Evolutionary conservation across 2,113 vertebrate species (phyloP).

Genomic region (Anser cygnoides): DNA sequence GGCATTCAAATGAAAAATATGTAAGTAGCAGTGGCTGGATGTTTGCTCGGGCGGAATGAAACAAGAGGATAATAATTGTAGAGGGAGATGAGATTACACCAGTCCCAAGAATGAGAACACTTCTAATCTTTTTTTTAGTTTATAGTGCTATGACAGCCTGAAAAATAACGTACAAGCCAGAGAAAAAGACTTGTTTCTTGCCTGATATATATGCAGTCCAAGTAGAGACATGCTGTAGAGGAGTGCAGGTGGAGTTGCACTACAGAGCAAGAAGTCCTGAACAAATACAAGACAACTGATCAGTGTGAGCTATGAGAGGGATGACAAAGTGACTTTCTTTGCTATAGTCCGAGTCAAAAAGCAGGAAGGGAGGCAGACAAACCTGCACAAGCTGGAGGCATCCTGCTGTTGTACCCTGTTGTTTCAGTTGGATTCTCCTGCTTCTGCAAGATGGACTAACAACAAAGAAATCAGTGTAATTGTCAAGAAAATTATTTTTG

Average conservation of each 20-base stretch:
- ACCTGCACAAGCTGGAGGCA: not conserved
- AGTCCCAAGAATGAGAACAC: not conserved
- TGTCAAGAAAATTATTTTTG: not conserved
- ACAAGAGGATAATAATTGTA: not conserved
- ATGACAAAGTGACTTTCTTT: not conserved
- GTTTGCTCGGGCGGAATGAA: not conserved
- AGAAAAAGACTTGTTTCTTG: not conserved
- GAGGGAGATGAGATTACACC: not conserved
- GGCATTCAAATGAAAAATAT: not conserved
- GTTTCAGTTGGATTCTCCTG: not conserved
- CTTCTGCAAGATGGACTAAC: not conserved
- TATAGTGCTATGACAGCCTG: not conserved
- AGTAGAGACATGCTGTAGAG: not conserved
- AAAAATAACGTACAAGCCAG: not conserved
- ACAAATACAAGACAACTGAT: not conserved
- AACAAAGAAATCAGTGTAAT: constrained; percentile 1
- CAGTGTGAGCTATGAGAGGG: not conserved
- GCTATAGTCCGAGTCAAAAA: not conserved
- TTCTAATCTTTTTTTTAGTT: not conserved
- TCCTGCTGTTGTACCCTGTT: not conserved
- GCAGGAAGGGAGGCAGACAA: not conserved
- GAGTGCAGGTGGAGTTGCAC: not conserved
- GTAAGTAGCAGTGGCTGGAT: not conserved
- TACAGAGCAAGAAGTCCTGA: not conserved
- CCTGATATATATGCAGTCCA: not conserved